These are phyloP conservation scores for Oreocharis arfaki DNA, from an alignment of 2,113 vertebrate species.

Conservation along the genomic window DNA sequence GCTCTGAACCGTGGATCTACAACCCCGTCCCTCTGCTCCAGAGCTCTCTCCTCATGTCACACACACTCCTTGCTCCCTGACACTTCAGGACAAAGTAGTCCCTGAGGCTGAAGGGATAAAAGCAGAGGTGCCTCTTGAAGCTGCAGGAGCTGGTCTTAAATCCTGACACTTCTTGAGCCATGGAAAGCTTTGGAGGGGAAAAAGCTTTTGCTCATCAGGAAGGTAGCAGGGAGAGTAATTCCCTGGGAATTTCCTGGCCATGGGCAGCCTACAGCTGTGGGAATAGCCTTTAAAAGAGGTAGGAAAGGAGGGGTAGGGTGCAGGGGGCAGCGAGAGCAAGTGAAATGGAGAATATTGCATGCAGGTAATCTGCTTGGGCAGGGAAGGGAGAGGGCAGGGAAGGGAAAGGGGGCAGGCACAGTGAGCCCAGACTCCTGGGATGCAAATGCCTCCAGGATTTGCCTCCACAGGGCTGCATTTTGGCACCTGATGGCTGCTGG, in stretches of 20 bases:
- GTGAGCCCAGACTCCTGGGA: rapidly evolving
- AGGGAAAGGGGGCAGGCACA: not conserved
- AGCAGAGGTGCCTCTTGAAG: slow-evolving; percentile 37
- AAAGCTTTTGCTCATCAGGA: not conserved
- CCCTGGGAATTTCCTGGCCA: not conserved
- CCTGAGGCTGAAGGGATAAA: not conserved
- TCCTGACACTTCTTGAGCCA: not conserved
- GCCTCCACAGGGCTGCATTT: rapidly evolving
- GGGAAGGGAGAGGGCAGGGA: not conserved
- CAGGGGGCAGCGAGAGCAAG: not conserved
- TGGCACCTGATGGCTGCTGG: not conserved
- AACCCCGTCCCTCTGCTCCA: not conserved
- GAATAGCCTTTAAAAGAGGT: not conserved
- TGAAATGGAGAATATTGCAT: not conserved
- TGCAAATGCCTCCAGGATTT: not conserved
- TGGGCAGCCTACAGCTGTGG: not conserved
- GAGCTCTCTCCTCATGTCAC: not conserved
- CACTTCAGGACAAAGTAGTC: not conserved
- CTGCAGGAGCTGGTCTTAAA: slow-evolving; percentile 12
- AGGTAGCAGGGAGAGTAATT: not conserved
- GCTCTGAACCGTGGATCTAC: not conserved
- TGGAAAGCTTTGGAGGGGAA: not conserved
- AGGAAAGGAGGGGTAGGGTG: not conserved
- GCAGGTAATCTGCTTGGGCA: too few species aligned
- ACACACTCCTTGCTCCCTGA: not conserved